Evolutionary conservation across 2,113 vertebrate species (phyloP).

Genomic region (Tonatia bakeri): DNA sequence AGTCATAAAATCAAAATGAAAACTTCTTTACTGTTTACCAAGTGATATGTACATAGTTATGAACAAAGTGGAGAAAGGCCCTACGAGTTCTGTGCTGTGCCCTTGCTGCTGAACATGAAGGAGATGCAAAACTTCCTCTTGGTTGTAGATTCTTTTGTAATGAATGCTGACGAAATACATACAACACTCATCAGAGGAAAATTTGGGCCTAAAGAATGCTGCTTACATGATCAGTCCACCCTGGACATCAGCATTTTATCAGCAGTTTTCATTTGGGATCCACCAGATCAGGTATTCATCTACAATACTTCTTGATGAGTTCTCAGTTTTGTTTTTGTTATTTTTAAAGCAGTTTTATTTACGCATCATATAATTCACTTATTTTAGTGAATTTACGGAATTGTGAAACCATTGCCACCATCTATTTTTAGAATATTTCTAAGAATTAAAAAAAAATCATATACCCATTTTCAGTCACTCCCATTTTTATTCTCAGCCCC

Average conservation of each 20-base stretch:
- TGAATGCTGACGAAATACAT: neutral
- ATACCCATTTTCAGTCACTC: neutral
- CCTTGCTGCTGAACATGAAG: neutral
- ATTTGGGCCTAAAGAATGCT: neutral
- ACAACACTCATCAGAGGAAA: neutral
- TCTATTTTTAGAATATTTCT: neutral
- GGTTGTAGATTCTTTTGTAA: neutral
- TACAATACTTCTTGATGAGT: neutral
- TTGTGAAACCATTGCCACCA: neutral
- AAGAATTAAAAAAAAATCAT: neutral
- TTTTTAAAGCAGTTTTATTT: slow-evolving; percentile 4
- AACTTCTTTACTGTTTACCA: neutral
- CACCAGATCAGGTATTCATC: neutral
- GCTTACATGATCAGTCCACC: neutral
- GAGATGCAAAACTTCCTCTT: neutral
- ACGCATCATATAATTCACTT: neutral
- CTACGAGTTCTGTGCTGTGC: neutral
- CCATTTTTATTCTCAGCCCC: neutral
- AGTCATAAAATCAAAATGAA: neutral
- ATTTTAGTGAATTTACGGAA: neutral
- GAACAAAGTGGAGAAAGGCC: neutral
- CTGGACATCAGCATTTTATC: neutral
- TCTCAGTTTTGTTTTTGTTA: neutral
- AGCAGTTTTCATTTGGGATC: neutral
- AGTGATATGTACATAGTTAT: neutral